Base-by-base conservation (phyloP, 2,888 invertebrate species). In the Biston stratarius region DNA sequence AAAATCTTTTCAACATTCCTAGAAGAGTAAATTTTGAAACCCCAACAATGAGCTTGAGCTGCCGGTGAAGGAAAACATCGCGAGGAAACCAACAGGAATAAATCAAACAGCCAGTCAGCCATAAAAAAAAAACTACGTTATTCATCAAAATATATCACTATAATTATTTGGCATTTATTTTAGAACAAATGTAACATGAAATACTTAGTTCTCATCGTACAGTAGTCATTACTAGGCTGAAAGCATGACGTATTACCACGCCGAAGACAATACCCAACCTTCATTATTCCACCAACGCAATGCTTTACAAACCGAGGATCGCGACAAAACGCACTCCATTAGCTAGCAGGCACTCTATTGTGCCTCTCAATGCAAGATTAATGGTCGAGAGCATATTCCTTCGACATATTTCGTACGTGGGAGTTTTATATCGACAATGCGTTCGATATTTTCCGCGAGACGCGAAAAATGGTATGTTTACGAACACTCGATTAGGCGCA, bases 381-480 rank as follows among this genome's bases (percentile, higher is more conserved):
- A 94, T 89, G 90, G 82, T 77, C 86, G 80, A 86, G 88, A 91
- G 87, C 91, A 89, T 92, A 90, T 92, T 86, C 61, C 48, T 45
- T 53, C 62, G 47, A 62, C 48, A 57, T 66, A 66, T 61, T 53
- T 66, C 40, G 56, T 58, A 15, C 89, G 86, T 90, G 87, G 86
- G 89, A 91, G 75, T 78, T 81, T 79, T 79, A 79, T 82, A 78
- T 79, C 79, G 83, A 90, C 89, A 90, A 88, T 87, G 77, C 78
- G 79, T 77, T 87, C 88, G 87, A 90, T 87, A 89, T 88, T 88
- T 89, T 86, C 83, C 87, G 84, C 86, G 85, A 82, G 81, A 84
- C 74, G 86, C 88, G 90, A 90, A 91, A 93, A 92, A 91, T 89
- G 85, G 85, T 79, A 84, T 92, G 91, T 92, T 93, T 92, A 92